Conservation (phyloP, 2,888 invertebrate genomes). For the Diarsia rubi region DNA sequence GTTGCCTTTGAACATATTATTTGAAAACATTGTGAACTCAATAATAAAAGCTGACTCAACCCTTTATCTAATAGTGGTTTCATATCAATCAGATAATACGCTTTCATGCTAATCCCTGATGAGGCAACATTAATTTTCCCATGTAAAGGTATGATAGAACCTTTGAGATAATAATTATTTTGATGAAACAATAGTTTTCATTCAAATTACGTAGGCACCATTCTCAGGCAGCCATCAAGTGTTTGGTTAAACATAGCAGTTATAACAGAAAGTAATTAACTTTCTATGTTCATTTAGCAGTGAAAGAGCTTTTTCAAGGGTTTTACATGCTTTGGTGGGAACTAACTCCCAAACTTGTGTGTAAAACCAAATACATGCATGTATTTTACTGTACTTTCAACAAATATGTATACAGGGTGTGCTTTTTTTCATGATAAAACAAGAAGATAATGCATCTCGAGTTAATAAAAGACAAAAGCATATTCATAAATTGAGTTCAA, state of each 20-base stretch:
- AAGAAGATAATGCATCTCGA: background rate
- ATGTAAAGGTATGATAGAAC: slow-evolving; percentile 38
- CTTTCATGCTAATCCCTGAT: slow-evolving; percentile 52
- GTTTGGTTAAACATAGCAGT: slow-evolving; percentile 30
- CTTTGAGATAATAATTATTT: slow-evolving; percentile 41
- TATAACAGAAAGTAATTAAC: slow-evolving; percentile 47
- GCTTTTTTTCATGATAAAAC: background rate
- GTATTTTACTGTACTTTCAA: background rate
- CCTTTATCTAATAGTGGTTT: slow-evolving; percentile 49
- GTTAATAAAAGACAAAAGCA: background rate
- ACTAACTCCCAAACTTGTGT: background rate
- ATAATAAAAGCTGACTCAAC: slow-evolving; percentile 32
- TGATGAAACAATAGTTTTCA: slow-evolving; percentile 37
- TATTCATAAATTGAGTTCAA: background rate
- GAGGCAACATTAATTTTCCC: slow-evolving; percentile 39
- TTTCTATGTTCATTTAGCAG: slow-evolving; percentile 42
- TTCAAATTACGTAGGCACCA: slow-evolving; percentile 39
- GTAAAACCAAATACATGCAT: background rate
- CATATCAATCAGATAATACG: slow-evolving; percentile 49
- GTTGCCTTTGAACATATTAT: background rate
- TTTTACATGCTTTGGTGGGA: slow-evolving; percentile 7
- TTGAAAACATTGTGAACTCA: slow-evolving; percentile 11
- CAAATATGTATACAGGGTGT: background rate
- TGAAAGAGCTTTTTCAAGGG: slow-evolving; percentile 26
- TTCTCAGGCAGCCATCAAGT: slow-evolving; percentile 47